A percentile compares a stretch with the other conserved stretches of the same genome.
Evolutionary conservation across 2,797 vertebrate genomes (phyloP).

Genomic region (Tenualosa ilisha): DNA sequence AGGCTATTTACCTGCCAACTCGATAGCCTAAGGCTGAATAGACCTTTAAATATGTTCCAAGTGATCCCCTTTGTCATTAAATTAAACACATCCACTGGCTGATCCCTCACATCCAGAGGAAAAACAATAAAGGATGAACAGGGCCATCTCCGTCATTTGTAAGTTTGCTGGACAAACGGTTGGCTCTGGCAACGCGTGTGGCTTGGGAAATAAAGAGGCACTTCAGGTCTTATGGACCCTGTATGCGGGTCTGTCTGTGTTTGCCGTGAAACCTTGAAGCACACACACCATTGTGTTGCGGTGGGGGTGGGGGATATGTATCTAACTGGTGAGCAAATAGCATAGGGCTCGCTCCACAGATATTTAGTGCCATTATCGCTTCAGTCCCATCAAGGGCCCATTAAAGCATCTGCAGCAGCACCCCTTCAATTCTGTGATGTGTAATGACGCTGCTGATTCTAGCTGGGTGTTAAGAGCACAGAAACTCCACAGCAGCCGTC

Average conservation of each 20-base stretch:
- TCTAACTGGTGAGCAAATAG: constrained; percentile 51
- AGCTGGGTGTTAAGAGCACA: background rate
- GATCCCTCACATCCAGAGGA: constrained; percentile 44
- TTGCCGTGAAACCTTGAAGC: constrained; percentile 59
- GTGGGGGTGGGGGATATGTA: constrained; percentile 50
- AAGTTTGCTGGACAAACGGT: constrained; percentile 72
- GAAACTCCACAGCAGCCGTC: background rate
- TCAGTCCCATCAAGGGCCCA: background rate
- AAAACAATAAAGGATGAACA: constrained; percentile 54
- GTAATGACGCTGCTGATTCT: background rate
- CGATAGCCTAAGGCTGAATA: constrained; percentile 1
- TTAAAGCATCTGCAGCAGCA: background rate
- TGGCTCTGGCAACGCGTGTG: constrained; percentile 62
- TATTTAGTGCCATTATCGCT: constrained; percentile 49
- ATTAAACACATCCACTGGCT: constrained; percentile 50
- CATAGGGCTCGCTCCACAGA: constrained; percentile 48
- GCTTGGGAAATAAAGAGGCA: constrained; percentile 76
- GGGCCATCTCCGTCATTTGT: constrained; percentile 65
- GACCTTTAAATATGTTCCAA: constrained; percentile 14
- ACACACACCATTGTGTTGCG: constrained; percentile 36
- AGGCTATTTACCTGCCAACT: background rate
- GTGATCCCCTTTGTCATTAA: constrained; percentile 30
- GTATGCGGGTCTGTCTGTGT: constrained; percentile 66
- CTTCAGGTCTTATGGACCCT: constrained; percentile 73
- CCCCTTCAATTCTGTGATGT: background rate